Evolutionary conservation across 92 coral and sea anemone species (phyloP), one percentile per base, ranked within the genome.

Genomic region (Ricordea florida): DNA sequence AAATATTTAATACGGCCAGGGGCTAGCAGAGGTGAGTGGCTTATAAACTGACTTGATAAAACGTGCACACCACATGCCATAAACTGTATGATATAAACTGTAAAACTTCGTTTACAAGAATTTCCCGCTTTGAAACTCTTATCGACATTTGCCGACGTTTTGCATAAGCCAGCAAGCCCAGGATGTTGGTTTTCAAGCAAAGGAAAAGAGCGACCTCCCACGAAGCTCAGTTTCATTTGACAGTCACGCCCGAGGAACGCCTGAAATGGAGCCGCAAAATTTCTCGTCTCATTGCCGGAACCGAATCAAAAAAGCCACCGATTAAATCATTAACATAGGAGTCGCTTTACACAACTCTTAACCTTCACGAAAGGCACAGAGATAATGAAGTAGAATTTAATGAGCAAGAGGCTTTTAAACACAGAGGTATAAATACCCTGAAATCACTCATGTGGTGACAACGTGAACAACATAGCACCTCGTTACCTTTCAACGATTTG

Each of bases 371-470:
- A 40, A 28, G 77, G 53, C 64, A 53, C 74, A 46, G 30, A 70
- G 66, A 70, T 53, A 40, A 70, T 70, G 56, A 53, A 20, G 28
- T 38, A 17, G 14, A 52, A 53, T 36, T 25, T 70, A 70, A 70
- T 70, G 77, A 70, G 65, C 28, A 15, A 18, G 33, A 10, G 28
- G 77, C 77, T 70, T 70, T 70, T 70, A 70, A 70, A 56, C 53
- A 27, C 77, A 70, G 65, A 51, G 41, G 20, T 38, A 30, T 53
- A 55, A 50, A 37, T 3, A 14, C 26, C 15, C 29, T 70, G 10
- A 6, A 37, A 50, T 53, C 18, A 21, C 13, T 50, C 10, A 51
- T 27, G 16, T 31, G 75, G 28, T 25, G 75, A 68, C 75, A 68
- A 26, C 33, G 34, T 68, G 15, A 33, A 15, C 15, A 44, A 45